Conservation (phyloP, 2,113 vertebrate genomes). For the Polyodon spathula region DNA sequence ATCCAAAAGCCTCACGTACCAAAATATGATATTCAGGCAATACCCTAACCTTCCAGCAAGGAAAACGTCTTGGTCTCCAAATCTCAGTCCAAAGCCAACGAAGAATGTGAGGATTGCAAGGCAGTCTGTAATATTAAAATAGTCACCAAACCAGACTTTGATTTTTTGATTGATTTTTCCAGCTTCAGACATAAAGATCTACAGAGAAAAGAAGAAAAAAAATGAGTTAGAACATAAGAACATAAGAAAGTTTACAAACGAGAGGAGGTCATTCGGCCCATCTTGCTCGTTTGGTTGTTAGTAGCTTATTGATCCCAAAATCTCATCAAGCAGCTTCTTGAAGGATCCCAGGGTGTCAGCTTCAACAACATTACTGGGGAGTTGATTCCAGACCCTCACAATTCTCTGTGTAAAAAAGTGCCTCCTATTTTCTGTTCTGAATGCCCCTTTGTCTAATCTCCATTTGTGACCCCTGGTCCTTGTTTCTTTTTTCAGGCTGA, state of each 20-base stretch:
- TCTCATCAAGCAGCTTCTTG: too few species aligned
- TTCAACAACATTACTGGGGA: too few species aligned
- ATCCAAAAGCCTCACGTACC: slow-evolving; percentile 95
- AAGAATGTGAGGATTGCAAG: slow-evolving; percentile 89
- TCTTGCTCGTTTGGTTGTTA: too few species aligned
- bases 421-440: too few species aligned
- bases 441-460: too few species aligned
- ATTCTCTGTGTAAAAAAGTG: too few species aligned
- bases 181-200: slow-evolving; percentile 98
- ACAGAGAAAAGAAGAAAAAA: slow-evolving; percentile 13
- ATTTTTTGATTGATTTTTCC: slow-evolving; percentile 95
- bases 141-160: slow-evolving; percentile 96
- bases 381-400: too few species aligned
- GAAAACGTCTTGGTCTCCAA: slow-evolving; percentile 63
- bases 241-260: slow-evolving; percentile 4
- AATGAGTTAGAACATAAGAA: background rate
- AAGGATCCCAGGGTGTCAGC: too few species aligned
- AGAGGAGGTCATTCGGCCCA: too few species aligned
- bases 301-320: too few species aligned
- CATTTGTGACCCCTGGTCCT: too few species aligned
- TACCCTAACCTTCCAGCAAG: slow-evolving; percentile 81
- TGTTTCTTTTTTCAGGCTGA: too few species aligned
- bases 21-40: slow-evolving; percentile 97
- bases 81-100: slow-evolving; percentile 83
- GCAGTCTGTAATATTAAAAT: slow-evolving; percentile 91